Conservation (phyloP, 2,113 vertebrate species). For the Aptenodytes forsteri region DNA sequence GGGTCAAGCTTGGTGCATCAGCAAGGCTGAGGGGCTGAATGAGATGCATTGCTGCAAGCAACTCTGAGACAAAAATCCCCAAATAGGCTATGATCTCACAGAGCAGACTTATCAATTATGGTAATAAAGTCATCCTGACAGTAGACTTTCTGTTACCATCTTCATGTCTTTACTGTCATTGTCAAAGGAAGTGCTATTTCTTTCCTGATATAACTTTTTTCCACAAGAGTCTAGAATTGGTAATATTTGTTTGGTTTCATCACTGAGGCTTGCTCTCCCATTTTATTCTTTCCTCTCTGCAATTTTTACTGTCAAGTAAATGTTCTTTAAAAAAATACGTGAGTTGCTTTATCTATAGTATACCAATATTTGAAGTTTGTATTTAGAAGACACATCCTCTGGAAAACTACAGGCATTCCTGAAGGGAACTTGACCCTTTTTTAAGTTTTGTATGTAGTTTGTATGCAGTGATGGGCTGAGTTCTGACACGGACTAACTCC, state of each 20-base stretch:
- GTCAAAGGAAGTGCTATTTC: not conserved
- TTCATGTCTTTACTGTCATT: not conserved
- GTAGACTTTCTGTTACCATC: not conserved
- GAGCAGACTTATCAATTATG: not conserved
- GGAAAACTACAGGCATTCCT: not conserved
- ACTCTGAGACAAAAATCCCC: not conserved
- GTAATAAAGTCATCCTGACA: not conserved
- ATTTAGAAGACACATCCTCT: not conserved
- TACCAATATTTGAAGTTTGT: not conserved
- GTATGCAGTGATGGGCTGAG: not conserved
- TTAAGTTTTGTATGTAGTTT: not conserved
- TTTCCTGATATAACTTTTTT: not conserved
- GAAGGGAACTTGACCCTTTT: not conserved
- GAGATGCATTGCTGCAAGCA: not conserved
- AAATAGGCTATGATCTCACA: not conserved
- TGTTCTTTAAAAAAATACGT: not conserved
- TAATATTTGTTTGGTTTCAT: not conserved
- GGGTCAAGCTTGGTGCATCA: slow-evolving; percentile 34
- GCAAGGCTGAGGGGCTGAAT: not conserved
- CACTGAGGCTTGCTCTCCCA: not conserved
- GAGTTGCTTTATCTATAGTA: not conserved
- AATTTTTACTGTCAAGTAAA: not conserved
- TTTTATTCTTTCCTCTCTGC: not conserved
- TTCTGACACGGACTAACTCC: not conserved
- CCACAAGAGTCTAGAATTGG: not conserved